phyloP scores from a whole-genome alignment of 2,113 vertebrate genomes.

The Capreolus pygargus region DNA sequence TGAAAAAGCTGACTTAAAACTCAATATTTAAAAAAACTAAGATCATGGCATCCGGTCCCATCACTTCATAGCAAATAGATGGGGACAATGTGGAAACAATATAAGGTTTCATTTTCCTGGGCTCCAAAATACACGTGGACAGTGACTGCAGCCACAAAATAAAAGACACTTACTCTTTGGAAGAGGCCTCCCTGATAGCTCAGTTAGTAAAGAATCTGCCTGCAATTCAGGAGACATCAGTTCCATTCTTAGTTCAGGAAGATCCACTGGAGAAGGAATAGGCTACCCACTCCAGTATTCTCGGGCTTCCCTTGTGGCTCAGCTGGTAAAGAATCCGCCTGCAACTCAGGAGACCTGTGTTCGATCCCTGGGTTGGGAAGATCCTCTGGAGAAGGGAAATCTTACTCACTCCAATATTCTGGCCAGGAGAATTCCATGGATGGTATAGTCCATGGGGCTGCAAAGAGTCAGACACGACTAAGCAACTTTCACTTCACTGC shows the following conservation, averaged over 20 bases:
- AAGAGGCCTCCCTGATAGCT: neutral
- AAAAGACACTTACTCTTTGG: neutral
- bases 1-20: neutral
- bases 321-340: neutral
- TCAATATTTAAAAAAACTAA: neutral
- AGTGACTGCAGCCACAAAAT: neutral
- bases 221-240: neutral
- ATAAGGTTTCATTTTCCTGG: neutral
- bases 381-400: neutral
- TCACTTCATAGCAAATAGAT: neutral
- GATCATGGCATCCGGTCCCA: neutral
- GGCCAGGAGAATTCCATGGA: neutral
- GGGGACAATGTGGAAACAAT: neutral
- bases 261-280: neutral
- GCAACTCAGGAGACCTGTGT: neutral
- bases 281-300: neutral
- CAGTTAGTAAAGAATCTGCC: neutral
- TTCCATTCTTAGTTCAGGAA: neutral
- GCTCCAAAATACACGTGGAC: neutral
- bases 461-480: neutral
- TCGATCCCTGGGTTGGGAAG: neutral
- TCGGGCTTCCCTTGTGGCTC: neutral
- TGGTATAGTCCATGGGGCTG: neutral
- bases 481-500: neutral
- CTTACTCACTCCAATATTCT: neutral